Evolutionary conservation across 2,113 vertebrate genomes (phyloP).

Genomic region (Gopherus flavomarginatus): DNA sequence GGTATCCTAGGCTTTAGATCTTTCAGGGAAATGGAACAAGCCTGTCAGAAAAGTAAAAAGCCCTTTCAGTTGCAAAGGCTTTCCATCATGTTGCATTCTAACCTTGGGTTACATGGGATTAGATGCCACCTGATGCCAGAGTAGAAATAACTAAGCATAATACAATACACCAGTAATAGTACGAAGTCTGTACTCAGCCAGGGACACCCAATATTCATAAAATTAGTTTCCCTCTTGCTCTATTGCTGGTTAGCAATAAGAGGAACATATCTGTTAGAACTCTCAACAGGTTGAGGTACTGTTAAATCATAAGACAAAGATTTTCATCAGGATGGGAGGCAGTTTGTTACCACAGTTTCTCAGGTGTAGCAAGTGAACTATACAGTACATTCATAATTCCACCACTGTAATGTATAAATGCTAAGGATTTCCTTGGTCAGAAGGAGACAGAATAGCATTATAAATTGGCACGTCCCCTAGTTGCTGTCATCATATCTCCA

Average conservation of each 20-base stretch:
- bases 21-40: constrained; percentile 8
- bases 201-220: constrained; percentile 5
- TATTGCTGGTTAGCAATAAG: neutral
- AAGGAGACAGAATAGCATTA: neutral
- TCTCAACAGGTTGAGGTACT: neutral
- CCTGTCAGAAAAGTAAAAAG: constrained; percentile 20
- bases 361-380: constrained; percentile 6
- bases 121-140: neutral
- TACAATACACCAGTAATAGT: constrained; percentile 12
- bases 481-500: constrained; percentile 11
- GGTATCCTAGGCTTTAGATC: neutral
- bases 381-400: neutral
- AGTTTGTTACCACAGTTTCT: neutral
- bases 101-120: constrained; percentile 57
- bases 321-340: neutral
- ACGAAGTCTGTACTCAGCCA: constrained; percentile 31
- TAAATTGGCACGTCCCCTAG: constrained; percentile 35
- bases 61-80: constrained; percentile 3
- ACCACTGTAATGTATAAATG: constrained; percentile 10
- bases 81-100: constrained; percentile 37
- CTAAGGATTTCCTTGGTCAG: constrained; percentile 35
- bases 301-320: accelerated
- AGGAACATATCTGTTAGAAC: neutral
- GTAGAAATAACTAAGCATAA: neutral
- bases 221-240: constrained; percentile 28